Evolutionary conservation across 2,797 vertebrate genomes (phyloP).

Genomic region (Sebastes trivittatus): DNA sequence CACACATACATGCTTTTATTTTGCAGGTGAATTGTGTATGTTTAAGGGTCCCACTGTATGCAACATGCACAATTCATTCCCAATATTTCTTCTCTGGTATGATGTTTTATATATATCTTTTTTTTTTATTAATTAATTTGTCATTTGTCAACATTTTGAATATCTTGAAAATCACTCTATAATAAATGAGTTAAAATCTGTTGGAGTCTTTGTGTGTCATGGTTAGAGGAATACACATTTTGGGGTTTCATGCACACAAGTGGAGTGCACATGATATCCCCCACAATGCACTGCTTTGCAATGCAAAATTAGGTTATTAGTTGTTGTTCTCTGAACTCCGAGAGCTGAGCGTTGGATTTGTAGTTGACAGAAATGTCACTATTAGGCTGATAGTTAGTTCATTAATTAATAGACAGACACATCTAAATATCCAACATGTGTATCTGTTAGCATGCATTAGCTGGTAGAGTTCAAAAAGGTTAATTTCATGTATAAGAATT

Average conservation of each 20-base stretch:
- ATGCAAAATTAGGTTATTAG: background rate
- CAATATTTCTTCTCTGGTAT: background rate
- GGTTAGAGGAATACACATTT: background rate
- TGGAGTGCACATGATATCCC: background rate
- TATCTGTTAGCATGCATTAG: background rate
- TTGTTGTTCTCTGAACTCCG: background rate
- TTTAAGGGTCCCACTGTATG: background rate
- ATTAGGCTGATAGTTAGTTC: background rate
- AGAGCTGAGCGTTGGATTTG: background rate
- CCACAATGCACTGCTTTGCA: slow-evolving; percentile 1
- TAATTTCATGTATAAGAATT: background rate
- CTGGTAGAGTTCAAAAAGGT: too few relatives aligned
- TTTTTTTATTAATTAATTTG: background rate
- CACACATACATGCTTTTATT: background rate
- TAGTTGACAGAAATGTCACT: background rate
- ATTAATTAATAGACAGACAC: background rate
- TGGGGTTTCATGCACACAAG: background rate
- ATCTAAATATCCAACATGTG: background rate
- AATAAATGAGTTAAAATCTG: background rate
- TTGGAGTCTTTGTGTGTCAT: background rate
- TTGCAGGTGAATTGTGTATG: background rate
- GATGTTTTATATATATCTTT: background rate
- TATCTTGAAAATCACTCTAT: background rate
- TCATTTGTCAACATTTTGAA: background rate
- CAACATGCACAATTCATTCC: background rate